Base-by-base conservation (phyloP, 1,140 invertebrate species). In the Bilobella aurantiaca region DNA sequence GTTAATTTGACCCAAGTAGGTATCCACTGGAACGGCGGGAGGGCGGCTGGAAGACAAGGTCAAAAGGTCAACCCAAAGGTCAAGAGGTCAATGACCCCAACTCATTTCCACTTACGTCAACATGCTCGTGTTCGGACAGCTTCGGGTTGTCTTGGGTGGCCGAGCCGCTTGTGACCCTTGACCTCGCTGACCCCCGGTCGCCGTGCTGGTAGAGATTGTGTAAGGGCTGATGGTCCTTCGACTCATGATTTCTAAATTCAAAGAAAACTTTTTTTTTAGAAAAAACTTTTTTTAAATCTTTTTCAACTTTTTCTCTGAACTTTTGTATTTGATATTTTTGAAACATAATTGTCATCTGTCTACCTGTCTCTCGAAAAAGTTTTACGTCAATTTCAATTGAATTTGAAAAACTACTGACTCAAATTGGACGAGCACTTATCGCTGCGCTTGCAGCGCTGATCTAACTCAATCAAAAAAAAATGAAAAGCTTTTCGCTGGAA, bases 1-100 rank as follows among this genome's bases (percentile, higher is more conserved):
- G 46, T 62, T 63, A 47, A 72, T 72, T 60, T 72, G 70, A 32
- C 68, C 64, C 70, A 72, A 23, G 23, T 16, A 53, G 21, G 49
- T 53, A 18, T 53, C 49, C 12, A 53, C 49, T 5, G 49, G 49
- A 8, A 53, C 49, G 14, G 49, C 14, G 12, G 49, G 49, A 23
- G 12, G 12, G 23, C 49, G 49, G 49, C 49, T 53, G 21, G 14
- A 53, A 23, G 25, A 53, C 5, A 53, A 53, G 8, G 34, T 53
- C 49, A 53, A 16, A 5, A 53, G 25, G 12, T 53, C 23, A 53
- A 5, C 25, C 25, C 34, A 8, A 42, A 42, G 18, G 34, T 42
- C 8, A 42, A 12, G 34, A 12, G 8, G 18, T 8, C 34, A 12
- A 12, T 42, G 8, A 42, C 34, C 34, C 8, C 8, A 42, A 42